Percentiles rank a stretch among this genome's conserved stretches.
These are phyloP conservation scores for Habropoda laboriosa DNA, from an alignment of 1,140 invertebrate genomes.

Conservation along the genomic window DNA sequence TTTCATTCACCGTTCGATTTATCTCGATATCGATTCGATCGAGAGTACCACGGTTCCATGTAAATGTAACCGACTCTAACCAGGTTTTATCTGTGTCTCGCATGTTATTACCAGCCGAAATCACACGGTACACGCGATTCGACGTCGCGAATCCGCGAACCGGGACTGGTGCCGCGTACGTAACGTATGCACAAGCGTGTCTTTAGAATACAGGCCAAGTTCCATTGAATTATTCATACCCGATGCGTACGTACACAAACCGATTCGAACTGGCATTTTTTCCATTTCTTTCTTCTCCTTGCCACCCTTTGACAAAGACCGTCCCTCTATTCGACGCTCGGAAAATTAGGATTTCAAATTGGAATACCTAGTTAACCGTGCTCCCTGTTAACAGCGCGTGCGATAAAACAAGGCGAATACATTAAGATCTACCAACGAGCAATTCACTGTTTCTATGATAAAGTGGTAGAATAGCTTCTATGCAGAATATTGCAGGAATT, in stretches of 20 bases:
- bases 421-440: too few relatives aligned
- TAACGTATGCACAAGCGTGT: slow-evolving; percentile 54
- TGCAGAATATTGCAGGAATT: too few relatives aligned
- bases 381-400: neutral
- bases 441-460: too few relatives aligned
- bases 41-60: neutral
- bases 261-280: slow-evolving; percentile 40
- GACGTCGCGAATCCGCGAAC: slow-evolving; percentile 28
- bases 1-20: neutral
- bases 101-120: slow-evolving; percentile 49
- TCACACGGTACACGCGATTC: slow-evolving; percentile 15
- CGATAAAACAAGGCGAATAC: slow-evolving; percentile 11
- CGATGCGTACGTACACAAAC: slow-evolving; percentile 21
- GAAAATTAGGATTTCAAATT: slow-evolving; percentile 31
- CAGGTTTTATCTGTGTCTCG: slow-evolving; percentile 18
- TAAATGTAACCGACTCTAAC: neutral
- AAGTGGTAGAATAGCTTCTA: too few relatives aligned
- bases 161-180: slow-evolving; percentile 2
- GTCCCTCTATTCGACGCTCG: neutral
- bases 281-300: slow-evolving; percentile 5
- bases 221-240: slow-evolving; percentile 62
- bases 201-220: slow-evolving; percentile 54
- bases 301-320: neutral
- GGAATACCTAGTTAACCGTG: slow-evolving; percentile 1
- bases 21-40: neutral